A percentile compares a stretch with the other conserved stretches of the same genome.
Evolutionary conservation across 2,888 invertebrate species (phyloP).

Genomic region (Drosophila greeni): DNA sequence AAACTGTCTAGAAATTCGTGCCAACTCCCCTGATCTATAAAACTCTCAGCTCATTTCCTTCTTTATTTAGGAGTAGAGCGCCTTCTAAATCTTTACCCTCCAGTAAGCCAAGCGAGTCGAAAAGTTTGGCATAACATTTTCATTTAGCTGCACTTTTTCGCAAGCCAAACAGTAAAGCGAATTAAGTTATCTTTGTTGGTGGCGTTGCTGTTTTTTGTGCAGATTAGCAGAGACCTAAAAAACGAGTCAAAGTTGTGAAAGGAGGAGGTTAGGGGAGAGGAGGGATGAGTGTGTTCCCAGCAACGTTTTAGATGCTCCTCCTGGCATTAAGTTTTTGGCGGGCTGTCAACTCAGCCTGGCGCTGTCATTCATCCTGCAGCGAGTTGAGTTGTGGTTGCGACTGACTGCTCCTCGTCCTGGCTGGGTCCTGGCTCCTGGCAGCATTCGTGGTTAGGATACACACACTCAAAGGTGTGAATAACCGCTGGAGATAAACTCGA

Average conservation of each 20-base stretch:
- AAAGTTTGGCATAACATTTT: conserved; percentile 43
- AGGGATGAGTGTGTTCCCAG: not conserved
- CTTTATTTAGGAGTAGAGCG: conserved; percentile 1
- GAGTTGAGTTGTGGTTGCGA: conserved; percentile 20
- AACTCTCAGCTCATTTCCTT: conserved; percentile 4
- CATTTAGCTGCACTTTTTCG: conserved; percentile 39
- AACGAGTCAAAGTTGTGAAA: conserved; percentile 39
- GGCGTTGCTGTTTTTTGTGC: conserved; percentile 19
- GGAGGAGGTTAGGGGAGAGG: not conserved
- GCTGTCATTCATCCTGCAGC: conserved; percentile 20
- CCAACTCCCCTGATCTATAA: conserved; percentile 9
- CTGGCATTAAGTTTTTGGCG: conserved; percentile 39
- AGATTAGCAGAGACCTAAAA: conserved; percentile 35
- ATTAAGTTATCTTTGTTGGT: conserved; percentile 39
- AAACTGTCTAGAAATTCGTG: too few relatives aligned
- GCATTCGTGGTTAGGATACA: conserved; percentile 3
- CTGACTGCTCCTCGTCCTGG: conserved; percentile 27
- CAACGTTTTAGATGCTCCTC: not conserved
- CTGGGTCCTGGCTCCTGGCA: conserved; percentile 3
- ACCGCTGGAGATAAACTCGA: conserved; percentile 54
- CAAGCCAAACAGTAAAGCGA: conserved; percentile 24
- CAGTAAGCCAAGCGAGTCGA: conserved; percentile 19
- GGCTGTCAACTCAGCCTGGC: conserved; percentile 29
- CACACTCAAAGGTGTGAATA: conserved; percentile 64
- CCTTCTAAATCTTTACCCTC: conserved; percentile 11